A percentile compares a stretch with the other conserved stretches of the same genome.
phyloP scores from a whole-genome alignment of 2,888 invertebrate species.

The Eupithecia insigniata region DNA sequence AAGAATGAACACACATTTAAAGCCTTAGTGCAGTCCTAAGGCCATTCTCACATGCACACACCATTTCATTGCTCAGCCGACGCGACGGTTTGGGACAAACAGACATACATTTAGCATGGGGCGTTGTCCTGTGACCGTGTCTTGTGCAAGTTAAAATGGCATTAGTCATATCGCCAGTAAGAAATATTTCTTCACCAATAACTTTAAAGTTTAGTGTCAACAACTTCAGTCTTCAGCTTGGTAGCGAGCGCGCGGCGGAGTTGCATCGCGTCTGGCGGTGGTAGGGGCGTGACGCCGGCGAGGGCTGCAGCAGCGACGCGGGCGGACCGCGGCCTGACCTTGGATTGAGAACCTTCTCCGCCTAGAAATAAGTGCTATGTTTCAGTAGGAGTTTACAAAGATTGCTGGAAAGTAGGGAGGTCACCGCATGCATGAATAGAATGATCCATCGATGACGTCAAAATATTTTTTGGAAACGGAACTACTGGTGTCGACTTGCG shows the following conservation, averaged over 20 bases:
- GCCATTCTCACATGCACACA: not conserved
- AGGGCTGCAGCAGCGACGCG: conserved; percentile 88
- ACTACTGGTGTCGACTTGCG: not conserved
- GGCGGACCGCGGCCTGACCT: conserved; percentile 88
- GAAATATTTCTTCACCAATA: conserved; percentile 12
- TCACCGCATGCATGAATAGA: not conserved
- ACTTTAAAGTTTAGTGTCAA: conserved; percentile 77
- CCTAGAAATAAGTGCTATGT: conserved; percentile 63
- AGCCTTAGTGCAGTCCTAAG: not conserved
- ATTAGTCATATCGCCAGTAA: not conserved
- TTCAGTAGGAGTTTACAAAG: not conserved
- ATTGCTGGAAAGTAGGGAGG: not conserved
- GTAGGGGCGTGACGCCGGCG: conserved; percentile 77
- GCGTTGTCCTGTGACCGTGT: not conserved
- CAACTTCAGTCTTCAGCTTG: conserved; percentile 93
- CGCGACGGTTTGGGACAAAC: not conserved
- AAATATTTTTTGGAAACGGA: not conserved
- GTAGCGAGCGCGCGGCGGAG: conserved; percentile 93
- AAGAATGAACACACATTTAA: conserved; percentile 8
- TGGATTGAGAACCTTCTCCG: conserved; percentile 81
- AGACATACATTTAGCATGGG: not conserved
- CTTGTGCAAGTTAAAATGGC: not conserved
- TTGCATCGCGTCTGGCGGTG: conserved; percentile 87
- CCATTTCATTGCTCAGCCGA: not conserved
- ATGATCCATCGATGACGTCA: not conserved